These are phyloP conservation scores for Drosophila busckii DNA, from an alignment of 1,140 invertebrate species.

Conservation along the genomic window DNA sequence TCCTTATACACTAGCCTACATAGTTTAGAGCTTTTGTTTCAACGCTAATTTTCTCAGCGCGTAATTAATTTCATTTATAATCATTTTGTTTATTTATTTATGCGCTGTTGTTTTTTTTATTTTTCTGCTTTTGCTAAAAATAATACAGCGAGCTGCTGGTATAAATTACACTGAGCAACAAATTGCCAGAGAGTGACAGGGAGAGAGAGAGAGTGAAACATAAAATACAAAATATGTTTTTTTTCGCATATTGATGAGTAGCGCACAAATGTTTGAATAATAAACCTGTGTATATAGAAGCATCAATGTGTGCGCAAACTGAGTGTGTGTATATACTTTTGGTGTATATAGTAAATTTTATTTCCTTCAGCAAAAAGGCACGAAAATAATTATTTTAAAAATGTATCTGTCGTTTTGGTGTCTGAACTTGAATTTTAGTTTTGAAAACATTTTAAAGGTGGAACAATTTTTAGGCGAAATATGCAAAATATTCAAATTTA, in stretches of 20 bases:
- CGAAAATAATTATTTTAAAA: too few species aligned
- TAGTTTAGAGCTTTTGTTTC: conserved; percentile 23
- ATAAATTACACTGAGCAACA: conserved; percentile 69
- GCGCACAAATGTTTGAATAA: conserved; percentile 68
- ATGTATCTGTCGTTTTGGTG: conserved; percentile 30
- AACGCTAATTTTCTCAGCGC: conserved; percentile 36
- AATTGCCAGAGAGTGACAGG: too few species aligned
- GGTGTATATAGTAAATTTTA: conserved; percentile 1
- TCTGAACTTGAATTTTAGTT: conserved; percentile 67
- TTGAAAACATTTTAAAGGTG: conserved; percentile 48
- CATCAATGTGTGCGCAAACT: conserved; percentile 15
- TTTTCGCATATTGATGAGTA: conserved; percentile 58
- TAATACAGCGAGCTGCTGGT: conserved; percentile 48
- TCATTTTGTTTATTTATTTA: conserved; percentile 69
- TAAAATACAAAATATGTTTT: conserved; percentile 44
- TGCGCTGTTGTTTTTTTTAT: conserved; percentile 20
- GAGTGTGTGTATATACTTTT: conserved; percentile 4
- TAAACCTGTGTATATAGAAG: conserved; percentile 43
- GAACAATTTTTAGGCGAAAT: conserved; percentile 24
- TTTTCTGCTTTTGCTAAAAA: conserved; percentile 53
- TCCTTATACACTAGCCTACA: background rate
- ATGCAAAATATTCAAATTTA: background rate
- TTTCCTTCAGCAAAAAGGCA: too few species aligned
- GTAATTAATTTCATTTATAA: conserved; percentile 70
- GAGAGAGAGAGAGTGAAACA: conserved; percentile 42